phyloP scores from a whole-genome alignment of 2,888 invertebrate genomes.

The Odontocerum albicorne region DNA sequence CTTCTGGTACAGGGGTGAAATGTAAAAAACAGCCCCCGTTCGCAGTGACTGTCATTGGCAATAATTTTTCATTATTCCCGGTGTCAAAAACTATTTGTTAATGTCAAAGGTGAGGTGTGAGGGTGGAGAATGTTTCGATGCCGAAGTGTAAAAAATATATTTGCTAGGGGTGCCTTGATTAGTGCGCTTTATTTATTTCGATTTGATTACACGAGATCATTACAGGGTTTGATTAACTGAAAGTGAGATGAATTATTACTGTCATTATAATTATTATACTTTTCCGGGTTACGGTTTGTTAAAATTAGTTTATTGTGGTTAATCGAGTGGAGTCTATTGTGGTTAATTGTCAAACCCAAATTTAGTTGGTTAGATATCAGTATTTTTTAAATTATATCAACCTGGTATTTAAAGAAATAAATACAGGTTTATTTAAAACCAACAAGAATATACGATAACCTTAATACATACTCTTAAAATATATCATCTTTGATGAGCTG shows the following conservation, averaged over 20 bases:
- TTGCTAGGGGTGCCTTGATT: conserved; percentile 22
- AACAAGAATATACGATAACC: too few species aligned
- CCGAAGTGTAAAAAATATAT: conserved; percentile 6
- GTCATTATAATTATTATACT: too few species aligned
- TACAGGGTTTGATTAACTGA: conserved; percentile 10
- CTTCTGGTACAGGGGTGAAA: not conserved
- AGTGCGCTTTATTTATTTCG: conserved; percentile 14
- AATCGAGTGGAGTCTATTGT: too few species aligned
- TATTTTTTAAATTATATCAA: too few species aligned
- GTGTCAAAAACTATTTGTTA: conserved; percentile 36
- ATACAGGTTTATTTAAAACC: too few species aligned
- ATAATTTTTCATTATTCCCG: conserved; percentile 28
- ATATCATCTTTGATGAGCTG: too few species aligned
- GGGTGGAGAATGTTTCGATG: conserved; percentile 16
- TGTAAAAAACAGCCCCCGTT: conserved; percentile 13
- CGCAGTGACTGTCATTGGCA: conserved; percentile 22
- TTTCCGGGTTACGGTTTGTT: too few species aligned
- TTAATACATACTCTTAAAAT: too few species aligned
- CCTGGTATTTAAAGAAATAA: too few species aligned
- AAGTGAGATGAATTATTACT: conserved; percentile 5
- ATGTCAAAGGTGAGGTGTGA: conserved; percentile 32
- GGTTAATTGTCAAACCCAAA: too few species aligned
- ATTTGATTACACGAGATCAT: conserved; percentile 23
- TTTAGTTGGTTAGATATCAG: too few species aligned
- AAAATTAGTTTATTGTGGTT: too few species aligned